These are phyloP conservation scores for Chascanopsetta lugubris DNA, from an alignment of 2,113 vertebrate genomes.

Conservation along the genomic window DNA sequence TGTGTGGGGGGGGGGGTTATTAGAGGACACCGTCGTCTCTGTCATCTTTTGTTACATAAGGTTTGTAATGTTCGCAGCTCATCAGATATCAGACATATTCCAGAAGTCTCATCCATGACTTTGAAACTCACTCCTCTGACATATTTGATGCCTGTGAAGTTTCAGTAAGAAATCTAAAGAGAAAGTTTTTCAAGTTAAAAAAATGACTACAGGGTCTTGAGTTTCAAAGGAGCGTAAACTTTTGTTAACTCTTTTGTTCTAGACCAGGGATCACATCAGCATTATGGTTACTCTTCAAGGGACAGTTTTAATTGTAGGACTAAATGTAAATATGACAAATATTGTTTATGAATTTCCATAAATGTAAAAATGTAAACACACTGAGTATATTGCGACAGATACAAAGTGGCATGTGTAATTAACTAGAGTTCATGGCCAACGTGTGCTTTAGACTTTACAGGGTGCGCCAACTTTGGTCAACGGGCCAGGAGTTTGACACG, in stretches of 20 bases:
- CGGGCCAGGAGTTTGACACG: too few species aligned
- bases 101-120: not conserved
- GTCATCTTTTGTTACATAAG: not conserved
- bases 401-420: too few species aligned
- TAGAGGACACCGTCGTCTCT: not conserved
- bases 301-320: too few species aligned
- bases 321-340: too few species aligned
- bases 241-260: not conserved
- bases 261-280: too few species aligned
- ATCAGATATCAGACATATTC: not conserved
- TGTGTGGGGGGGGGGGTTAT: not conserved
- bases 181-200: not conserved
- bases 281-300: not conserved
- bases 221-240: not conserved
- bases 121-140: not conserved
- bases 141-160: not conserved
- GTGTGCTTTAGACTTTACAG: too few species aligned
- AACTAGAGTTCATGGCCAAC: too few species aligned
- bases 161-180: not conserved
- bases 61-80: too few species aligned
- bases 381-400: too few species aligned
- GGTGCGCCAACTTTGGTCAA: too few species aligned
- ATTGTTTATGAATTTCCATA: too few species aligned
- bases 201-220: not conserved
- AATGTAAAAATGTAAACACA: too few species aligned